Base-by-base conservation (phyloP, 2,888 invertebrate genomes). In the Metopia argyrocephala region DNA sequence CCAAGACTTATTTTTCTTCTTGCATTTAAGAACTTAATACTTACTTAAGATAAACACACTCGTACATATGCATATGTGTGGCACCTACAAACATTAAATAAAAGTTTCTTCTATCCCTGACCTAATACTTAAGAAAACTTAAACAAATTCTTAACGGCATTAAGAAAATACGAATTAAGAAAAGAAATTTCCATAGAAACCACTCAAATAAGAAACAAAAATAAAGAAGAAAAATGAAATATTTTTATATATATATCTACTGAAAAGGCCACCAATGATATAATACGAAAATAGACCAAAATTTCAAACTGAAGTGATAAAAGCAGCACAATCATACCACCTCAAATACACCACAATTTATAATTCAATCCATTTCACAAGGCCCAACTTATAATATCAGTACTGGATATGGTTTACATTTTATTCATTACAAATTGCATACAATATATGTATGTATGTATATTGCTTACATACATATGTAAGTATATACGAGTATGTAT, bases 51-150 rank as follows among this genome's bases (percentile, higher is more conserved):
- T 38, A 66, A 21, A 25, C 9, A 5, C 6, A 23, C 45, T 38
- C 15, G 15, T 4, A 38, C 38, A 38, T 12, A 12, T 38, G 9
- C 38, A 9, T 15, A 38, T 38, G 3, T 3, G n/a, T 25, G n/a
- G n/a, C n/a, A n/a, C 15, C 5, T 23, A 48, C 28, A 31, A n/a
- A 25, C 25, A n/a, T n/a, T n/a, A n/a, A n/a, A n/a, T n/a, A n/a
- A n/a, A 48, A 69, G 56, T 57, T 80, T 68, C 71, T 73, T 73
- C 3, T 62, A 57, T 57, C 45, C 62, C 38, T 52, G 68, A 71
- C 25, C 56, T 76, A 79, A 76, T 79, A 70, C 76, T 79, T 46
- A 79, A 79, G 62, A 71, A 76, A 62, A 62, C 25, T 9, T 71
- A 50, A 50, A 56, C 27, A 20, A 38, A 28, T n/a, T 62, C 38